Evolutionary conservation across 2,797 vertebrate genomes (phyloP).

Genomic region (Eidolon dupreanum): DNA sequence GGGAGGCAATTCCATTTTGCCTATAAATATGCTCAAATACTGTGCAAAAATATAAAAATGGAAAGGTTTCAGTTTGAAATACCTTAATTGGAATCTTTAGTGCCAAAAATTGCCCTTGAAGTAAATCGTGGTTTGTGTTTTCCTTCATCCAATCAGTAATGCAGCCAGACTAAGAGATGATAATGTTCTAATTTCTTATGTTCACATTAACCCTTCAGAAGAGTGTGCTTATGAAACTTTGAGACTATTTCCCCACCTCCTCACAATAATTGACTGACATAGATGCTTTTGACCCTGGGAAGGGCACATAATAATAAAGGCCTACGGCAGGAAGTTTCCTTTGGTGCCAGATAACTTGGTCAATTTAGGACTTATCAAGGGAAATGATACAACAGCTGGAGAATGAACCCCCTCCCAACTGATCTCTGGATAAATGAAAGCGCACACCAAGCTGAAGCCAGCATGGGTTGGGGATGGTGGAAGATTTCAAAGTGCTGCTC

Average conservation of each 20-base stretch:
- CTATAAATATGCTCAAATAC: background rate
- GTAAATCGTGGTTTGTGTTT: constrained; percentile 56
- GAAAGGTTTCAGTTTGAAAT: constrained; percentile 36
- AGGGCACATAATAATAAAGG: constrained; percentile 85
- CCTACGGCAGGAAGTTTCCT: constrained; percentile 84
- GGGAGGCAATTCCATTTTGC: background rate
- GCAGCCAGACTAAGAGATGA: constrained; percentile 56
- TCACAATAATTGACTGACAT: constrained; percentile 78
- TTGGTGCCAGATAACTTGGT: constrained; percentile 85
- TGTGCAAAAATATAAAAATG: background rate
- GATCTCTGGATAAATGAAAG: constrained; percentile 86
- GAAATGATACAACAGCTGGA: constrained; percentile 89
- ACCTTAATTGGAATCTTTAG: constrained; percentile 41
- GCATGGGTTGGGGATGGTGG: constrained; percentile 77
- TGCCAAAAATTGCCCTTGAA: constrained; percentile 50
- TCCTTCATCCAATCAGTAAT: constrained; percentile 49
- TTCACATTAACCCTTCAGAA: constrained; percentile 76
- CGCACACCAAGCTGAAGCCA: constrained; percentile 77
- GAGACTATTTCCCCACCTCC: constrained; percentile 64
- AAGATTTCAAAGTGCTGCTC: constrained; percentile 82
- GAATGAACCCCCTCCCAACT: constrained; percentile 79
- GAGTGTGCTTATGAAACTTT: constrained; percentile 77
- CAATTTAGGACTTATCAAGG: constrained; percentile 89
- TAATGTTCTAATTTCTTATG: constrained; percentile 72
- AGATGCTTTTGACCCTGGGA: constrained; percentile 83